Evolutionary conservation across 92 coral and sea anemone genomes (phyloP), one percentile per base, ranked within the genome.

Genomic region (Bergia puertoricense): DNA sequence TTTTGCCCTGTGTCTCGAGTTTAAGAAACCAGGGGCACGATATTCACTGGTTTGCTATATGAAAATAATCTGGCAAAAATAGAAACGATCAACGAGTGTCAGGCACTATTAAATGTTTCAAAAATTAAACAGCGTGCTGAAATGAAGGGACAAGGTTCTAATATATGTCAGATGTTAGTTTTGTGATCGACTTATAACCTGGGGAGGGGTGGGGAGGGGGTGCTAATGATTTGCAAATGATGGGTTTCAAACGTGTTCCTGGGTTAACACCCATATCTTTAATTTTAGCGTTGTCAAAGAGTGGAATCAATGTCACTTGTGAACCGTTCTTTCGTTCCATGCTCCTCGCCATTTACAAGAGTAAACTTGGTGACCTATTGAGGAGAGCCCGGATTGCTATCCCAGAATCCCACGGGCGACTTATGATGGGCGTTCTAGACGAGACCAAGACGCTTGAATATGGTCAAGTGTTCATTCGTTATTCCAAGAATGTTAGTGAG

Each of bases 261-360:
- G 13, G 69, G 30, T 16, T 62, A 22, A 62, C 30, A 20, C 9
- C 0, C 4, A 10, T 48, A 2, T 30, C 10, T 36, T 51, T 20
- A 37, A 54, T 54, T 79, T 89, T 90, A 88, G 89, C 91, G 10
- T 78, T 96, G 86, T 93, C 94, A 16, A 92, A 95, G 77, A 93
- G 96, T 51, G 99, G 99, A 11, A 82, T 96, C 45, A 92, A 79
- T 69, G 91, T 95, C 77, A 96, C 99, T 36, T 93, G 92, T 44
- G 99, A 96, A 76, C 99, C 99, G 46, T 96, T 93, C 82, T 95
- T 95, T 85, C 94, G 97, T 57, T 96, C 99, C 1, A 43, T 96
- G 46, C 94, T 96, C 1, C 89, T 94, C 75, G 99, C 99, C 41
- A 84, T 96, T 57, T 96, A 96, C 86, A 94, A 92, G 57, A 95